Base-by-base conservation (phyloP, 2,888 invertebrate species). In the Lochmaea crataegi region DNA sequence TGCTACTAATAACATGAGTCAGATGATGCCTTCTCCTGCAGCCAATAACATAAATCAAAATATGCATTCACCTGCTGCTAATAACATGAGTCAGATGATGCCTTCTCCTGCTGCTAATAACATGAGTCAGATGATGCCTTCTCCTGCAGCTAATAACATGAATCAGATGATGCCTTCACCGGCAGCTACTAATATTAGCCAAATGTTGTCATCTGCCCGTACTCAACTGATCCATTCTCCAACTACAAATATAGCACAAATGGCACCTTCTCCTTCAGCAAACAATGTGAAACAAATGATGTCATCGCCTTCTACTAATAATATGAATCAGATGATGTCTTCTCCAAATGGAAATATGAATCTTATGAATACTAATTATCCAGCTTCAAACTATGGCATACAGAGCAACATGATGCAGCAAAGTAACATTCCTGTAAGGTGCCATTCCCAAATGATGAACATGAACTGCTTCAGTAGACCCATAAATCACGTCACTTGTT, bases 281-380 rank as follows among this genome's bases (percentile, higher is more conserved):
- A 82, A 75, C 56, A 83, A 74, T 45, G 48, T 75, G 64, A 83
- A 80, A 73, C 82, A 82, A 75, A 82, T 82, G 80, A 78, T 84
- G 77, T 80, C 79, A 22, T 83, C 83, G 6, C 82, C 84, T 14
- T 80, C 80, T 16, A 16, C 68, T 3, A 68, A 68, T 53, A 82
- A 75, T 48, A 65, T 77, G 69, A 83, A 80, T 69, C 82, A 82
- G 75, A 81, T 83, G 77, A 80, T 84, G 71, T 79, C 81, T 14
- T 82, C 82, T n/a, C 83, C 83, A 26, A 78, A 80, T n/a, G 78
- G 80, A 3, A 82, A 82, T 45, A 83, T 83, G 79, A 79, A 80
- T 65, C 82, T 80, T 48, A 75, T 78, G 74, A 73, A 80, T 11
- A 80, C 79, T 14, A 78, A 73, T 77, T 74, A 74, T 61, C 22